A percentile compares a stretch with the other conserved stretches of the same genome.
These are phyloP conservation scores for Mergus octosetaceus DNA, from an alignment of 2,797 vertebrate genomes.

Conservation along the genomic window DNA sequence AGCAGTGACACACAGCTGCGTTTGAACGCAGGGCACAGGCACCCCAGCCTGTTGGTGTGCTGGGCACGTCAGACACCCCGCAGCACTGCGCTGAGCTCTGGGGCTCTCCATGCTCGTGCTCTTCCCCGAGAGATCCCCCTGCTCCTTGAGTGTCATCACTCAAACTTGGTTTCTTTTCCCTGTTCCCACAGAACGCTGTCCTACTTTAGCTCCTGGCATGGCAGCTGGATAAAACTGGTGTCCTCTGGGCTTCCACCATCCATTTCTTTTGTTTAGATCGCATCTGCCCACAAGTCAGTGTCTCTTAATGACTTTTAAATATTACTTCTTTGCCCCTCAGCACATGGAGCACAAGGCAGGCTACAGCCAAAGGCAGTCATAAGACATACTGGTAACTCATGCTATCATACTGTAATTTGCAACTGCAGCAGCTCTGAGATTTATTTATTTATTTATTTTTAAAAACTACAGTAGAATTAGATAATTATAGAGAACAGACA, in stretches of 20 bases:
- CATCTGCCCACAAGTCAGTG: background rate
- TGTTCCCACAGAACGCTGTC: background rate
- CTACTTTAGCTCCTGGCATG: background rate
- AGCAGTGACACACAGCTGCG: accelerated
- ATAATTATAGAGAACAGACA: background rate
- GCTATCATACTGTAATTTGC: background rate
- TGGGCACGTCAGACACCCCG: accelerated
- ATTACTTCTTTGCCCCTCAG: background rate
- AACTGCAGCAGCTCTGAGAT: background rate
- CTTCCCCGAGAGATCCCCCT: background rate
- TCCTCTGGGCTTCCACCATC: background rate
- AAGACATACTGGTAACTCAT: background rate
- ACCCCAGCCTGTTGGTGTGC: accelerated
- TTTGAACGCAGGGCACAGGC: too few relatives aligned
- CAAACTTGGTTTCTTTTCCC: background rate
- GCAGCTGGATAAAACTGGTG: background rate
- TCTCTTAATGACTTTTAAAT: background rate
- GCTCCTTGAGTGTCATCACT: background rate
- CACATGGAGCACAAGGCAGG: background rate
- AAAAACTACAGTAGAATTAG: background rate
- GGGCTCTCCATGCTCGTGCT: background rate
- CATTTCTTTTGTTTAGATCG: background rate
- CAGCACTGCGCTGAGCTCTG: too few relatives aligned
- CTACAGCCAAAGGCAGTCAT: background rate
- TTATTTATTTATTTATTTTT: background rate